A percentile compares a stretch with the other conserved stretches of the same genome.
Evolutionary conservation across 2,888 invertebrate genomes (phyloP).

Genomic region (Crioceris asparagi): DNA sequence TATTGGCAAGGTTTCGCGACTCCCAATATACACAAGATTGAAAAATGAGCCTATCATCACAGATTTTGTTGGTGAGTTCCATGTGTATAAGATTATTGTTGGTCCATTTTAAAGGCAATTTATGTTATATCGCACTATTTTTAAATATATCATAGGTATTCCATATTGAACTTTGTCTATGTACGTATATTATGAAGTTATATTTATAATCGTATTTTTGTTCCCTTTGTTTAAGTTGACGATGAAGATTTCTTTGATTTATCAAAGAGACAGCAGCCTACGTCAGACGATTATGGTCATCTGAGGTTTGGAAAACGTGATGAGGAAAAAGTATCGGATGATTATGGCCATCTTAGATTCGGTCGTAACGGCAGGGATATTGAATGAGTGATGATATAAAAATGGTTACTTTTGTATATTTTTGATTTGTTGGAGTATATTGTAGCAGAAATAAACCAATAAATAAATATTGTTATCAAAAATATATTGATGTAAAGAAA

Average conservation of each 20-base stretch:
- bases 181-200: too few relatives aligned
- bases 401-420: too few relatives aligned
- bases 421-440: too few relatives aligned
- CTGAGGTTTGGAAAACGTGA: constrained; percentile 53
- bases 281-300: constrained; percentile 51
- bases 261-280: constrained; percentile 41
- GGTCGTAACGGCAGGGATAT: constrained; percentile 45
- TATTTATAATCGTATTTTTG: too few relatives aligned
- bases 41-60: constrained; percentile 24
- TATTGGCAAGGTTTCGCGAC: constrained; percentile 19
- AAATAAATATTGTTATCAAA: too few relatives aligned
- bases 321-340: constrained; percentile 60
- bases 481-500: too few relatives aligned
- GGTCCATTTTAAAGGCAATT: constrained; percentile 1
- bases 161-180: too few relatives aligned
- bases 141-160: too few relatives aligned
- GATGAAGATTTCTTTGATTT: constrained; percentile 40
- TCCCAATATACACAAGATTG: constrained; percentile 23
- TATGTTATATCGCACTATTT: too few relatives aligned
- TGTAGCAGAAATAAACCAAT: too few relatives aligned
- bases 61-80: constrained; percentile 27
- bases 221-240: constrained; percentile 29
- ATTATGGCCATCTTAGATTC: constrained; percentile 65
- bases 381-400: too few relatives aligned
- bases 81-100: constrained; percentile 4